Percentiles rank a stretch among this genome's conserved stretches.
These are phyloP conservation scores for Spialia ferax DNA, from an alignment of 2,888 invertebrate species.

Conservation along the genomic window DNA sequence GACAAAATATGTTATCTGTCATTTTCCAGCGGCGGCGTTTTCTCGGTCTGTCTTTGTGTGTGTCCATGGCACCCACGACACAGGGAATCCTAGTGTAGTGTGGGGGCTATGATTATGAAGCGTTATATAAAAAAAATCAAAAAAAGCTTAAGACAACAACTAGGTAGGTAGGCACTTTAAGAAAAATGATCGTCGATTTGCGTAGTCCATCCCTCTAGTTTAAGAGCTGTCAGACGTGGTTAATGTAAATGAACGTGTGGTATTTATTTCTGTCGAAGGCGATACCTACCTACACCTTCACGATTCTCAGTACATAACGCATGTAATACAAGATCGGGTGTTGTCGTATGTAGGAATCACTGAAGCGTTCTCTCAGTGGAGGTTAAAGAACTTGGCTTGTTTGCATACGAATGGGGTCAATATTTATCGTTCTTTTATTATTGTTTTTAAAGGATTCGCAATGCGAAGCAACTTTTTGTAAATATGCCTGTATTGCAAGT, in stretches of 20 bases:
- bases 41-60: no score
- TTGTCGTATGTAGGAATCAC: conserved; percentile 46
- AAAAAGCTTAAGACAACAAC: no score
- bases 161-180: no score
- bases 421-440: conserved; percentile 43
- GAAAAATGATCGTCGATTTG: not conserved
- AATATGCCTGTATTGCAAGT: not conserved
- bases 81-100: no score
- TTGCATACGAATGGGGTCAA: conserved; percentile 55
- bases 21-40: no score
- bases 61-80: no score
- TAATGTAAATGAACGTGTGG: conserved; percentile 7
- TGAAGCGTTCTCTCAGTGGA: conserved; percentile 55
- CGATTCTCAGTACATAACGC: conserved; percentile 11
- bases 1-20: no score
- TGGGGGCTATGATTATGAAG: no score
- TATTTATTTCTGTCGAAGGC: conserved; percentile 32
- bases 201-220: not conserved
- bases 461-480: conserved; percentile 2
- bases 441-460: conserved; percentile 29
- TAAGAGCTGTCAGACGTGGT: not conserved
- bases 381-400: conserved; percentile 62
- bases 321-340: conserved; percentile 30
- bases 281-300: conserved; percentile 17
- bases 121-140: no score